A percentile compares a stretch with the other conserved stretches of the same genome.
Conservation (phyloP, 2,113 vertebrate species). For the Neogobius melanostomus region DNA sequence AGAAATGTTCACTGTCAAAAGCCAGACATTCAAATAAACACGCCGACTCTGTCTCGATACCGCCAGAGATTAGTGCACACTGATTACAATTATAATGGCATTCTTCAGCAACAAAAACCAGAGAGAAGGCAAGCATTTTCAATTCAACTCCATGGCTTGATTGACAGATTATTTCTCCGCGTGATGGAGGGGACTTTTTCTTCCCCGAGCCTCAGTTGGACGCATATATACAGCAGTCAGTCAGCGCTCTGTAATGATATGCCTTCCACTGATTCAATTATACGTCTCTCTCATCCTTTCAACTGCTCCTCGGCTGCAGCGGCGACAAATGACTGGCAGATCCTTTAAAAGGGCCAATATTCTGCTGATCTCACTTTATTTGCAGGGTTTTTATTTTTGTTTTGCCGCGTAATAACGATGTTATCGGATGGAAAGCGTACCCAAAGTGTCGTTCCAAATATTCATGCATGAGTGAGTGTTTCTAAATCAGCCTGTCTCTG, state of each 20-base stretch:
- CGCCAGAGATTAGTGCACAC: slow-evolving; percentile 9
- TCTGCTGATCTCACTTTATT: no score
- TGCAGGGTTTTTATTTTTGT: no score
- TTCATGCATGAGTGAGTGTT: no score
- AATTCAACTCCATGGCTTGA: slow-evolving; percentile 13
- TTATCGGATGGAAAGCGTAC: no score
- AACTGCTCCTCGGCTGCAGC: slow-evolving; percentile 44
- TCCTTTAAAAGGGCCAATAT: background rate
- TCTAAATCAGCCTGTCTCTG: no score
- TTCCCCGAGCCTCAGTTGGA: background rate
- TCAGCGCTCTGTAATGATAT: slow-evolving; percentile 32
- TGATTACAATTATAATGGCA: slow-evolving; percentile 35
- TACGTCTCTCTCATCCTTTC: slow-evolving; percentile 61
- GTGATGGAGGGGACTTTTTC: background rate
- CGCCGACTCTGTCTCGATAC: background rate
- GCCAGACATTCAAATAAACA: slow-evolving; percentile 12
- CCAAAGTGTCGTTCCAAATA: no score
- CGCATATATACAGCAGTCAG: slow-evolving; percentile 16
- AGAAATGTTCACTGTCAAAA: background rate
- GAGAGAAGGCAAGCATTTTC: slow-evolving; percentile 7
- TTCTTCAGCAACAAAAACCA: slow-evolving; percentile 1
- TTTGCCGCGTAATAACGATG: no score
- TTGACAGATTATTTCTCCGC: background rate
- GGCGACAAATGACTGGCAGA: slow-evolving; percentile 14
- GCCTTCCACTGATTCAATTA: slow-evolving; percentile 59